A percentile compares a stretch with the other conserved stretches of the same genome.
These are phyloP conservation scores for Pseudopodoces humilis DNA, from an alignment of 2,113 vertebrate species.

Conservation along the genomic window DNA sequence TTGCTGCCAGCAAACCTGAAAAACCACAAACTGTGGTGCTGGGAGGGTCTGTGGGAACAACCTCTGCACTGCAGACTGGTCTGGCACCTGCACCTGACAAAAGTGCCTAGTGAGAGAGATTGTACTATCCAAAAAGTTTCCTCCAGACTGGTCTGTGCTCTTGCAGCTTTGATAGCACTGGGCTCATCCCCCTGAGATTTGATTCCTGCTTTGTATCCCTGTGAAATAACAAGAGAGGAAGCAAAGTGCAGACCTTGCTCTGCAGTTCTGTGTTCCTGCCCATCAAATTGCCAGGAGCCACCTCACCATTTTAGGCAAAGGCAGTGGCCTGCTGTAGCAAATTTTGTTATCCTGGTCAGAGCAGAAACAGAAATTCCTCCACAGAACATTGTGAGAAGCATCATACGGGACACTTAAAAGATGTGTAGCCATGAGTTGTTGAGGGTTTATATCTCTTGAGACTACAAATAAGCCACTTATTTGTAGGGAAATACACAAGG, in stretches of 20 bases:
- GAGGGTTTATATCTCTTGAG: not conserved
- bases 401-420: not conserved
- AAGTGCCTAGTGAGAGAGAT: not conserved
- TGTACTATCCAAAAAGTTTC: not conserved
- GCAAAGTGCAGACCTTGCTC: not conserved
- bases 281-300: not conserved
- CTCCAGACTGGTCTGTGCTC: not conserved
- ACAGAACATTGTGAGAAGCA: not conserved
- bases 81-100: not conserved
- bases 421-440: not conserved
- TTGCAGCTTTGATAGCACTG: not conserved
- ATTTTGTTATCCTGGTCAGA: not conserved
- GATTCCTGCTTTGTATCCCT: not conserved
- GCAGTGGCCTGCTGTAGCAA: not conserved
- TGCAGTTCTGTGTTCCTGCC: not conserved
- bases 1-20: conserved; percentile 36
- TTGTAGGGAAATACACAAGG: not conserved
- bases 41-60: conserved; percentile 38
- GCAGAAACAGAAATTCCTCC: not conserved
- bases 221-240: not conserved
- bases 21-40: conserved; percentile 18
- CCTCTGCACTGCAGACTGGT: not conserved
- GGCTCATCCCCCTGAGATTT: not conserved
- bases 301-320: not conserved
- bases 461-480: not conserved